Conservation (phyloP, 2,113 vertebrate genomes). For the Nesoenas mayeri region DNA sequence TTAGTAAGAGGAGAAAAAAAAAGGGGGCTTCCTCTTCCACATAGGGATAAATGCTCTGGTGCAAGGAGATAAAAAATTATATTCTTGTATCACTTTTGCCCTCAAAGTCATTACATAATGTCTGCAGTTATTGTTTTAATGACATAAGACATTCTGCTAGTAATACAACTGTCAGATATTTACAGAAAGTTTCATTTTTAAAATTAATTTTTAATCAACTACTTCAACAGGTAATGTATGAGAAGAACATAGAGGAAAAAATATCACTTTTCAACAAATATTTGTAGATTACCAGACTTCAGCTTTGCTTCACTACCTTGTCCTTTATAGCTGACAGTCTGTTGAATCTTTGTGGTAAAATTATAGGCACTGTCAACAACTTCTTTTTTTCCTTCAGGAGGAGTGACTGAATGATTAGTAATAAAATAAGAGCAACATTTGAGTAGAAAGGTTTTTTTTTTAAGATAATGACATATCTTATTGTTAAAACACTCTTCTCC, state of each 20-base stretch:
- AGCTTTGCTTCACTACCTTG: not conserved
- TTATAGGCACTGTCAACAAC: not conserved
- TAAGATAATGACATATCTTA: not conserved
- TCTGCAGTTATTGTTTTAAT: not conserved
- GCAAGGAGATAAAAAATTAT: not conserved
- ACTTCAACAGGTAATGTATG: not conserved
- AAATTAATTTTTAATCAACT: not conserved
- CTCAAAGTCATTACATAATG: not conserved
- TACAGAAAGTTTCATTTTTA: not conserved
- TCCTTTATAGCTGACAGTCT: not conserved
- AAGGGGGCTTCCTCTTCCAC: not conserved
- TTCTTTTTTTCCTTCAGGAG: not conserved
- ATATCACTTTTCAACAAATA: not conserved
- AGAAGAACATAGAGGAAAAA: not conserved
- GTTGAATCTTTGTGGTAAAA: not conserved
- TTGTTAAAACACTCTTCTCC: not conserved
- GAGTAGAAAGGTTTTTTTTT: not conserved
- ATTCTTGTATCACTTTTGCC: not conserved
- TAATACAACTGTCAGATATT: not conserved
- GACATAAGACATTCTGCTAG: not conserved
- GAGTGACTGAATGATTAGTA: not conserved
- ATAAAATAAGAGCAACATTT: not conserved
- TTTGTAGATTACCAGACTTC: not conserved
- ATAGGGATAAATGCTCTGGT: not conserved
- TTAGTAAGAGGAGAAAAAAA: not conserved